Base-by-base conservation (phyloP, 1,140 invertebrate species). In the Oedothorax gibbosus region DNA sequence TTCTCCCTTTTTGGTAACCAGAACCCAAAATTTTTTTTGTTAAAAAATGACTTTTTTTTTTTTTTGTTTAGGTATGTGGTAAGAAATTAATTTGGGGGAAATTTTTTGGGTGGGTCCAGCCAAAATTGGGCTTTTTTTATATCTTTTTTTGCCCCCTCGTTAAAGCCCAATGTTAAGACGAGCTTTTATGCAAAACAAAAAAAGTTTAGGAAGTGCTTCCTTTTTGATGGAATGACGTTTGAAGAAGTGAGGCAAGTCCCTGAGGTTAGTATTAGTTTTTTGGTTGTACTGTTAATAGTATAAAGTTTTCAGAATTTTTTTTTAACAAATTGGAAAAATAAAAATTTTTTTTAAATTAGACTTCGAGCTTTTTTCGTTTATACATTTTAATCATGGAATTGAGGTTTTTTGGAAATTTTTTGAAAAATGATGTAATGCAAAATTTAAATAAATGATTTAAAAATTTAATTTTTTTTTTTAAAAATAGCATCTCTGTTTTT, bases 101-200 rank as follows among this genome's bases (percentile, higher is more conserved):
- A 89, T 96, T 95, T 85, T 97, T 96, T 86, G 91, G 14, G 87
- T 97, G 0, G 76, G 4, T 92, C 92, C 0, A 90, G 90, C 1
- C 93, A 94, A 0, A 91, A 94, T 65, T 97, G 95, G 95, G 90
- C 92, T 98, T 0, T 94, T 93, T 81, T 95, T 97, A 86, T 97
- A 98, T 89, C 92, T 0, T 93, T 95, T 87, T 95, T 96, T 87
- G 88, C 89, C 0, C 96, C 96, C 92, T 93, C 9, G 93, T 96
- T 87, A 96, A 68, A 90, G 91, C 21, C 94, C 93, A 0, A 65
- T 81, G 0, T 89, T 93, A 5, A 91, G 93, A 20, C 94, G 93
- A 88, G 91, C 87, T 0, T 88, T 96, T 0, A 76, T 96, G 0
- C 87, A 90, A 5, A 94, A 95, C 85, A 88, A 88, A 50, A 89